Conservation (phyloP, 2,113 vertebrate genomes). For the Pitta sordida region DNA sequence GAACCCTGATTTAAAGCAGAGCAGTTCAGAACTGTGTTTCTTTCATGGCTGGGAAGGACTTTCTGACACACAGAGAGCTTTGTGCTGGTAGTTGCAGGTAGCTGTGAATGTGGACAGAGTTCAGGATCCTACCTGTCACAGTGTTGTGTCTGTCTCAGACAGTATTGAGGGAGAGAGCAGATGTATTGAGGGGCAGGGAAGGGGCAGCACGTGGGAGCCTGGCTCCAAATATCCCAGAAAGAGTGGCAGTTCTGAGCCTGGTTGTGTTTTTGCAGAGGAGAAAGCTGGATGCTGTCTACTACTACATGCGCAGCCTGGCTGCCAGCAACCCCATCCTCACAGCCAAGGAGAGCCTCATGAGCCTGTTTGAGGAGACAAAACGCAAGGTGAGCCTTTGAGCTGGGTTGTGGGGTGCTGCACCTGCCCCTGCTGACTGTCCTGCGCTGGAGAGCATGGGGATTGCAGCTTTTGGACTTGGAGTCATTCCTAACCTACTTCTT, state of each 20-base stretch:
- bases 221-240: neutral
- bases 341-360: conserved; percentile 97
- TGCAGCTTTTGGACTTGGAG: neutral
- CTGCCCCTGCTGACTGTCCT: neutral
- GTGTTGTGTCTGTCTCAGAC: neutral
- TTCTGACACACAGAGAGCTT: neutral
- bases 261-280: conserved; percentile 80
- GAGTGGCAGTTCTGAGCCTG: neutral
- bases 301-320: conserved; percentile 98
- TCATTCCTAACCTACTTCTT: neutral
- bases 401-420: neutral
- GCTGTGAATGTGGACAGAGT: neutral
- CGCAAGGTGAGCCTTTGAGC: conserved; percentile 83
- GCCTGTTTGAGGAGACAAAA: conserved; percentile 98
- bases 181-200: neutral
- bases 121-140: neutral
- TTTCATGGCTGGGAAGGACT: neutral
- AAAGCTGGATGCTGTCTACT: conserved; percentile 97
- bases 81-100: neutral
- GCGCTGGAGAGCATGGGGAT: neutral
- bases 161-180: fast-evolving
- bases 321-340: conserved; percentile 98
- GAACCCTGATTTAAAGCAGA: neutral
- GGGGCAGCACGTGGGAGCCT: fast-evolving
- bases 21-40: neutral